Evolutionary conservation across 2,113 vertebrate species (phyloP).

Genomic region (Paramormyrops kingsleyae): DNA sequence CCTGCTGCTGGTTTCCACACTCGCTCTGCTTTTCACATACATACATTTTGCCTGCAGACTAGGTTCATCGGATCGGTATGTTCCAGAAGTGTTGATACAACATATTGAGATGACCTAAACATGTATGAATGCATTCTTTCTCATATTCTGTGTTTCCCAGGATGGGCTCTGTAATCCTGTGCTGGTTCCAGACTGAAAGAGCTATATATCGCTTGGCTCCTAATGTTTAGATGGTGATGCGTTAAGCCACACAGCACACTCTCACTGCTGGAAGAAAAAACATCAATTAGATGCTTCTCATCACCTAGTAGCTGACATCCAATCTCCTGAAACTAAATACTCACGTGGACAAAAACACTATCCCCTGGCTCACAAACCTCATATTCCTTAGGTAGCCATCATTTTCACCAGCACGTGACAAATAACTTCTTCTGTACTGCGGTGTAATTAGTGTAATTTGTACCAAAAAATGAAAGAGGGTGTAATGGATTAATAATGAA

Average conservation of each 20-base stretch:
- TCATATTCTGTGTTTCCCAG: neutral
- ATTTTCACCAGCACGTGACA: neutral
- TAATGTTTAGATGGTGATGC: neutral
- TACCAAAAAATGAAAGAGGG: slow-evolving; percentile 19
- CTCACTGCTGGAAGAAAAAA: neutral
- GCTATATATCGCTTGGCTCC: neutral
- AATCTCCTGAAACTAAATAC: neutral
- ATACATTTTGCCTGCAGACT: neutral
- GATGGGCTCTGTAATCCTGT: neutral
- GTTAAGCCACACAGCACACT: neutral
- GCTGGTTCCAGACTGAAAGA: neutral
- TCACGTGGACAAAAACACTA: neutral
- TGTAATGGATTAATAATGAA: slow-evolving; percentile 26
- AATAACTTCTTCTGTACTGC: neutral
- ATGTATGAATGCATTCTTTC: neutral
- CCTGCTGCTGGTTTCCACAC: neutral
- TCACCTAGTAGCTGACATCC: neutral
- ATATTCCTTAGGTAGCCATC: neutral
- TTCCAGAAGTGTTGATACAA: neutral
- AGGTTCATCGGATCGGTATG: neutral
- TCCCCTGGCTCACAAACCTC: neutral
- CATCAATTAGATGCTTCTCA: neutral
- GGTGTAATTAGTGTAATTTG: slow-evolving; percentile 18
- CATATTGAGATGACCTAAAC: neutral
- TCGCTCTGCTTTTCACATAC: neutral